phyloP scores from a whole-genome alignment of 2,113 vertebrate species.

The Pholis gunnellus region DNA sequence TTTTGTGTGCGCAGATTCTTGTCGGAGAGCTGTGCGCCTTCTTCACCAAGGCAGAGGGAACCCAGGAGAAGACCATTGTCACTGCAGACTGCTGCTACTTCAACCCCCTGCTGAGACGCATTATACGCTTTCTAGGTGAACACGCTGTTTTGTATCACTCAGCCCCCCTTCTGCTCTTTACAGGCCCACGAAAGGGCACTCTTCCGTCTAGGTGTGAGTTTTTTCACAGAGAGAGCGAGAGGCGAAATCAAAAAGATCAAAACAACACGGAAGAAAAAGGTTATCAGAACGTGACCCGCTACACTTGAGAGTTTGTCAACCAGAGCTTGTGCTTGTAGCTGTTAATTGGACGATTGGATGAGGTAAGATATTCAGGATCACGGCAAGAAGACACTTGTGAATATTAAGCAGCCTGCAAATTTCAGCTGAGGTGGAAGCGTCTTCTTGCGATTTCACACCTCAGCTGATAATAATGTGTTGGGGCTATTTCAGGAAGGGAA shows the following conservation, averaged over 20 bases:
- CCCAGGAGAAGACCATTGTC: conserved; percentile 89
- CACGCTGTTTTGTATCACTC: background rate
- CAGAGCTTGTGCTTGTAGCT: conserved; percentile 10
- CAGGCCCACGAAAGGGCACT: background rate
- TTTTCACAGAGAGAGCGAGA: background rate
- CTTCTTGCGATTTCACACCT: conserved; percentile 58
- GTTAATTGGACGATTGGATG: conserved; percentile 45
- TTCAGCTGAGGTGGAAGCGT: conserved; percentile 43
- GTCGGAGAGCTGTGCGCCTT: conserved; percentile 87
- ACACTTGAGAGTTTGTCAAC: background rate
- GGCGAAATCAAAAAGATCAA: background rate
- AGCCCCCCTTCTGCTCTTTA: background rate
- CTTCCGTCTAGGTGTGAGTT: background rate
- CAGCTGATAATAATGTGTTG: conserved; percentile 64
- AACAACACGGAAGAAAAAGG: conserved; percentile 2
- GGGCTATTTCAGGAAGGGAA: conserved; percentile 50
- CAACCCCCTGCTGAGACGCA: conserved; percentile 89
- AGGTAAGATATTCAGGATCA: conserved; percentile 21
- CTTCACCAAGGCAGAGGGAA: conserved; percentile 83
- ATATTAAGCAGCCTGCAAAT: conserved; percentile 53
- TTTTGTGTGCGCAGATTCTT: conserved; percentile 81
- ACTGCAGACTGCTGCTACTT: conserved; percentile 93
- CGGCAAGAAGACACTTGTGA: conserved; percentile 39
- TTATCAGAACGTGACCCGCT: conserved; percentile 21
- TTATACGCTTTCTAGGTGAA: conserved; percentile 92